Evolutionary conservation across 2,113 vertebrate species (phyloP).

Genomic region (Toxotes jaculatrix): DNA sequence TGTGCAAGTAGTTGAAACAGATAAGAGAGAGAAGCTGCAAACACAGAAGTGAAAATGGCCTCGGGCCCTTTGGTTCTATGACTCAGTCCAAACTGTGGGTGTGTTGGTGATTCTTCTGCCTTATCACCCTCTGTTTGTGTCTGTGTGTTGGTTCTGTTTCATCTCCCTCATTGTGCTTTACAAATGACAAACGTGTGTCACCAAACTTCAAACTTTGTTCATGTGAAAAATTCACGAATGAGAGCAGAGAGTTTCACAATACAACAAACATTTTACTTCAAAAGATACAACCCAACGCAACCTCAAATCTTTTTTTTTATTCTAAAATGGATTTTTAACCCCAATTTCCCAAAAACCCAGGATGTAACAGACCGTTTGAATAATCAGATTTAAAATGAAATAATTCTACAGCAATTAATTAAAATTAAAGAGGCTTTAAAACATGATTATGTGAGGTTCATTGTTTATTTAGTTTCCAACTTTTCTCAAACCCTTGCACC

Average conservation of each 20-base stretch:
- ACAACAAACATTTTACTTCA: no score
- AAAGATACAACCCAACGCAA: neutral
- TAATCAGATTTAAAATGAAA: neutral
- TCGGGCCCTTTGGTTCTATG: constrained; percentile 41
- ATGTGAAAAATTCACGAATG: no score
- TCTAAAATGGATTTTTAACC: no score
- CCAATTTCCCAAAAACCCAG: no score
- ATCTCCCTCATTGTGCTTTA: constrained; percentile 3
- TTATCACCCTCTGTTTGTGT: constrained; percentile 16
- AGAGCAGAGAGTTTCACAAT: no score
- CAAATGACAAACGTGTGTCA: neutral
- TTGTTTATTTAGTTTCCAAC: no score
- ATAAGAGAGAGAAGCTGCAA: constrained; percentile 28
- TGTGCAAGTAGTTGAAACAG: constrained; percentile 9
- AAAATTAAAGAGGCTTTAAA: neutral
- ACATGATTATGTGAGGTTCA: no score
- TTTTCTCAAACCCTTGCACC: no score
- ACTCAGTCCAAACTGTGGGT: constrained; percentile 57
- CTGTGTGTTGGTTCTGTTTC: constrained; percentile 10
- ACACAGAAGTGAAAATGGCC: constrained; percentile 44
- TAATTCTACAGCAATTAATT: neutral
- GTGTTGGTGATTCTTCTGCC: constrained; percentile 46
- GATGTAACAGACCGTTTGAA: no score
- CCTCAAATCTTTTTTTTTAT: no score
- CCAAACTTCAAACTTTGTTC: neutral